Base-by-base conservation (phyloP, 1,140 invertebrate species). In the Asobara japonica region DNA sequence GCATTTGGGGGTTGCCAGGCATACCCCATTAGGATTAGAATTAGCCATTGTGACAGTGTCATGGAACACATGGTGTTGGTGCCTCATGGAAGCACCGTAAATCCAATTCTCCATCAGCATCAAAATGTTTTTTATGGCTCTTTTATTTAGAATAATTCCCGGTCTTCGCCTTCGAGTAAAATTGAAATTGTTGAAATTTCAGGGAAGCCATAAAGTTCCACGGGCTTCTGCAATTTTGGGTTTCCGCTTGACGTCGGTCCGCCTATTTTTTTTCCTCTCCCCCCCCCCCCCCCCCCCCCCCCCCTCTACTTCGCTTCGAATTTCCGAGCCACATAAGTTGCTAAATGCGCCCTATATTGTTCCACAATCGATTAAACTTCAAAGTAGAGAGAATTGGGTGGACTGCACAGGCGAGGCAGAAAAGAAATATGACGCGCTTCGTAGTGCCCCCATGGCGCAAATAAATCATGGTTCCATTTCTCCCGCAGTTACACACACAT, bases 321-420 rank as follows among this genome's bases (percentile, higher is more conserved):
- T 65, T 71, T 65, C 69, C 65, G 27, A 67, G 25, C 25, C 22
- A 29, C 25, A 51, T 51, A 56, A 56, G 20, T 27, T 56, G 22
- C 18, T 30, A 30, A 62, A 62, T 29, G 30, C 29, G 25, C 10
- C 13, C 60, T 62, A 62, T 62, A 62, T 62, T 30, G 25, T 74
- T 72, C 78, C 75, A 74, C 69, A 71, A 79, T 80, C 79, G 80
- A 81, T 80, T 80, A 76, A 80, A 81, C 78, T 82, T 80, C 68
- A 79, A 80, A 82, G 79, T 79, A 68, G 67, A 31, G 27, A 16
- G 60, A 16, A 62, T n/a, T 60, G 51, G n/a, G 45, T 51, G 13
- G n/a, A 62, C 7, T 18, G 31, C 31, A 31, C 27, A 30, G 13
- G 10, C n/a, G 67, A 38, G 38, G 22, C 56, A 65, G 60, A 65